Percentiles rank a stretch among this genome's conserved stretches.
Evolutionary conservation across 1,140 invertebrate species (phyloP).

Genomic region (Coenobita brevimanus): DNA sequence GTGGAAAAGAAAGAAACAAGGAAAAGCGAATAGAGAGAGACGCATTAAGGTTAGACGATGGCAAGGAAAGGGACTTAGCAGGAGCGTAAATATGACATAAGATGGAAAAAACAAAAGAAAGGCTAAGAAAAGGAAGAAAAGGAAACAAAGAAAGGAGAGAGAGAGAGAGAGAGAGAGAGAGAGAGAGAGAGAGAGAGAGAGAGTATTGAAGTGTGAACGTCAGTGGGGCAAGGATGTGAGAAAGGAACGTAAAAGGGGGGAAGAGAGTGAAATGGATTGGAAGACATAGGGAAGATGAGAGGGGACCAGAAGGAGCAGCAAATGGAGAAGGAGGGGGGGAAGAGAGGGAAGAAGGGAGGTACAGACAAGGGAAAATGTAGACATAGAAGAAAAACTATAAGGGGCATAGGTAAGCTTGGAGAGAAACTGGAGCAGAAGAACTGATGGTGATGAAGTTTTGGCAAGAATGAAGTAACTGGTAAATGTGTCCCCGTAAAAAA

Average conservation of each 20-base stretch:
- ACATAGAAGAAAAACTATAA: not conserved
- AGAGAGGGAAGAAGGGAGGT: not conserved
- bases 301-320: not conserved
- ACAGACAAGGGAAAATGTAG: not conserved
- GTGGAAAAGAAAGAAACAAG: no score
- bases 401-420: not conserved
- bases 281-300: not conserved
- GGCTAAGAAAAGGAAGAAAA: not conserved
- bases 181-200: conserved; percentile 15
- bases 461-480: not conserved
- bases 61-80: no score
- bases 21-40: no score
- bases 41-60: no score
- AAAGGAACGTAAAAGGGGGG: not conserved
- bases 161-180: conserved; percentile 20
- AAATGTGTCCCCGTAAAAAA: not conserved
- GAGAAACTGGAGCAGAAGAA: not conserved
- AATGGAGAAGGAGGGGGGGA: not conserved
- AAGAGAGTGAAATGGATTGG: not conserved
- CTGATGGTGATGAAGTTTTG: not conserved
- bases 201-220: not conserved
- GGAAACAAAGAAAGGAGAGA: not conserved
- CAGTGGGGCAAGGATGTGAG: not conserved
- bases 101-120: not conserved
- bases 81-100: no score